Evolutionary conservation across 2,797 vertebrate genomes (phyloP).

Genomic region (Sebastes taczanowskii): DNA sequence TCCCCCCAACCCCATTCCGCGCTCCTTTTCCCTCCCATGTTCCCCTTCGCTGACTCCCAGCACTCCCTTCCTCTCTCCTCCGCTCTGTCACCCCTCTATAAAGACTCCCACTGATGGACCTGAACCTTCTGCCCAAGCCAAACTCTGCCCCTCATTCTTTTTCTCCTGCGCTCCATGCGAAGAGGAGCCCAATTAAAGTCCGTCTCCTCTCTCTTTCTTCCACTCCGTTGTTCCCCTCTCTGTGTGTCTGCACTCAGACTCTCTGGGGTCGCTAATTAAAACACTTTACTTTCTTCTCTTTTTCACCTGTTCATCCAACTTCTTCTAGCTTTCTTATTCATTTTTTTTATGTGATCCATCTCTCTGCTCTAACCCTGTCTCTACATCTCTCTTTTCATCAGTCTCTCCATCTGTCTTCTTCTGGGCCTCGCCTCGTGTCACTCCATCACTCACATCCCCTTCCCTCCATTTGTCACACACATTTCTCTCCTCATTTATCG

Average conservation of each 20-base stretch:
- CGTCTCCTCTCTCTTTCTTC: conserved; percentile 70
- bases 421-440: conserved; percentile 16
- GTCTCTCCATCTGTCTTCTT: conserved; percentile 15
- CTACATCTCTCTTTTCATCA: conserved; percentile 35
- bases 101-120: conserved; percentile 79
- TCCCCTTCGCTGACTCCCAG: conserved; percentile 70
- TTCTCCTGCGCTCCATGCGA: conserved; percentile 62
- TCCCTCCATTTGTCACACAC: conserved; percentile 30
- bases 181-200: conserved; percentile 85
- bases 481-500: conserved; percentile 6
- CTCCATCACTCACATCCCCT: conserved; percentile 26
- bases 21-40: conserved; percentile 55
- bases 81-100: conserved; percentile 81
- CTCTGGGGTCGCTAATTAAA: conserved; percentile 86
- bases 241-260: conserved; percentile 72
- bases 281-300: conserved; percentile 63
- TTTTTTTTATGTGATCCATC: conserved; percentile 2
- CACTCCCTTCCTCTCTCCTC: conserved; percentile 65
- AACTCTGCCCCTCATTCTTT: conserved; percentile 69
- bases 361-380: conserved; percentile 22
- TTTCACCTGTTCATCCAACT: conserved; percentile 54
- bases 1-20: conserved; percentile 19
- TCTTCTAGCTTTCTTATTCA: not conserved
- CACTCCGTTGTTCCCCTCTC: conserved; percentile 51
- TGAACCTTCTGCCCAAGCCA: conserved; percentile 71